These are phyloP conservation scores for Cherax destructor DNA, from an alignment of 1,140 invertebrate species.

Conservation along the genomic window DNA sequence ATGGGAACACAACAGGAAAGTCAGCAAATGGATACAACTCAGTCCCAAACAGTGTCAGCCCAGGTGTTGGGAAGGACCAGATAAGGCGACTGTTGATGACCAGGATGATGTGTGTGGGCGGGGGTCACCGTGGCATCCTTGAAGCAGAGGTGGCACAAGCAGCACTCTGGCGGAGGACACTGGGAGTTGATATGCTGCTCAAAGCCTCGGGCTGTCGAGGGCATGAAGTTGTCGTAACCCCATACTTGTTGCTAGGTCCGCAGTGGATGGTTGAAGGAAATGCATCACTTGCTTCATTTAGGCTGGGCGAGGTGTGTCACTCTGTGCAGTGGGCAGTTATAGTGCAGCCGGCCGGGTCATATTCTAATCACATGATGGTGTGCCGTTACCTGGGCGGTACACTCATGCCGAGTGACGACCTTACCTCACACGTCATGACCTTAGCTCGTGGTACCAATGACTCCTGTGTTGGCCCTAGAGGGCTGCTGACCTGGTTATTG, in stretches of 20 bases:
- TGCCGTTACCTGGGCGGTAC: slow-evolving; percentile 50
- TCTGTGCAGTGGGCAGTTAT: not conserved
- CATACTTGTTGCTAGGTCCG: not conserved
- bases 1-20: not conserved
- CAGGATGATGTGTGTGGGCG: slow-evolving; percentile 21
- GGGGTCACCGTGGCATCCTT: not conserved
- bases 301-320: slow-evolving; percentile 21
- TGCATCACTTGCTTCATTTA: not conserved
- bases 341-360: slow-evolving; percentile 32
- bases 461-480: slow-evolving; percentile 22
- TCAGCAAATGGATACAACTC: not conserved
- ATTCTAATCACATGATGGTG: slow-evolving; percentile 21
- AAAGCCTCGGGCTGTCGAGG: not conserved
- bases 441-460: not conserved
- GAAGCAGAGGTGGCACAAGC: slow-evolving; percentile 34
- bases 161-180: slow-evolving; percentile 7
- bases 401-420: not conserved
- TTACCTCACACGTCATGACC: not conserved
- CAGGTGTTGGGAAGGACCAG: not conserved
- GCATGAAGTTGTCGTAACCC: not conserved
- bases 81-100: no score
- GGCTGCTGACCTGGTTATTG: slow-evolving; percentile 48
- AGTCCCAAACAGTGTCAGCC: not conserved
- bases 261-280: slow-evolving; percentile 21
- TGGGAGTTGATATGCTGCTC: not conserved